Base-by-base conservation (phyloP, 2,797 vertebrate species). In the Borostomias antarcticus region DNA sequence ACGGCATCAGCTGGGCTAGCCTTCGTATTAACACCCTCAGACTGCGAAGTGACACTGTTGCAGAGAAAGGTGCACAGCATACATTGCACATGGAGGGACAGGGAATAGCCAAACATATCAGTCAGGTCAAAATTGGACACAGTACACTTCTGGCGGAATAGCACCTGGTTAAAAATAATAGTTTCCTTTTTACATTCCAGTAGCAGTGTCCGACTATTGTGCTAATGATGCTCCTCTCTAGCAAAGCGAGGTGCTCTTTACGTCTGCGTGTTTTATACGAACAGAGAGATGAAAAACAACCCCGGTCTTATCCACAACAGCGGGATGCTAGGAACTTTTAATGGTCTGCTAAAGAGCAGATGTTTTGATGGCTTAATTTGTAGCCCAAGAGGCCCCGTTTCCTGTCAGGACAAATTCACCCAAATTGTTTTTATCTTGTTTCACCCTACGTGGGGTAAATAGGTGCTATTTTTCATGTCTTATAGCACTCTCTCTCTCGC, bases 401-500 rank as follows among this genome's bases (percentile, higher is more conserved):
- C 82, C 78, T 74, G 79, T 82, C 69, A 72, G 73, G 70, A 68
- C 63, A 74, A 79, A 83, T 79, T 75, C 72, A 72, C 69, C 70
- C 52, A 72, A 79, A 82, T 74, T 70, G 71, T 81, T 80, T 80
- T 70, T 26, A 70, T 68, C 76, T 79, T 80, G 77, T 82, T 66
- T 81, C 51, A 60, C 78, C 73, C 82, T 59, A 67, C 62, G 58
- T 78, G 81, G 64, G 76, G 82, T 84, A 80, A 87, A 86, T 76
- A 68, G 60, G 66, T 71, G 48, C 28, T 54, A 65, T 76, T 73
- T 81, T 82, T 83, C 74, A 80, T 77, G n/a, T 78, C 70, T 75
- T 35, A 70, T 19, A 51, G n/a, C n/a, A n/a, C n/a, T n/a, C n/a
- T n/a, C n/a, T n/a, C n/a, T n/a, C n/a, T n/a, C n/a, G n/a, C n/a